phyloP scores from a whole-genome alignment of 2,113 vertebrate species.

The Callipepla californica region DNA sequence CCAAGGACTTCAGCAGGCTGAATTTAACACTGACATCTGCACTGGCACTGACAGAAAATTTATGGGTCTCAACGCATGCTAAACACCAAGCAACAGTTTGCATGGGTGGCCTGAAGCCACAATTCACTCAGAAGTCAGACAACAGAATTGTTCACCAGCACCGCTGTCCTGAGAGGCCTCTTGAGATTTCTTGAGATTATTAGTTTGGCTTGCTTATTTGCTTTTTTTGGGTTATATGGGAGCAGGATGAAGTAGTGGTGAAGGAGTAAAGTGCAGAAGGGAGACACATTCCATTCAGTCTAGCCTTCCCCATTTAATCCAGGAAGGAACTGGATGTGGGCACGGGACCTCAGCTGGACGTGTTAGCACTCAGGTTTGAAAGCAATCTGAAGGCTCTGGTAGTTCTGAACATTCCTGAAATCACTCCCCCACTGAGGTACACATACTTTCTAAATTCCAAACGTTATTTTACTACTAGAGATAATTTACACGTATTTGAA shows the following conservation, averaged over 20 bases:
- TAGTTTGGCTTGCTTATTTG: background rate
- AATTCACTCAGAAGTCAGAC: background rate
- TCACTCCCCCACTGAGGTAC: background rate
- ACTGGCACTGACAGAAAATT: background rate
- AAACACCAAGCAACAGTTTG: accelerated
- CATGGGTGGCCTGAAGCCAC: background rate
- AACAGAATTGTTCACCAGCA: background rate
- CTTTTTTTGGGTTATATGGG: accelerated
- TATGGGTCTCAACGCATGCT: accelerated
- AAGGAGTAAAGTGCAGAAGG: background rate
- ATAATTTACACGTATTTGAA: background rate
- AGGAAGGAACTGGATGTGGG: background rate
- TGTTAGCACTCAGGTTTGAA: background rate
- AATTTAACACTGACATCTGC: background rate
- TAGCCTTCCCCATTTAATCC: background rate
- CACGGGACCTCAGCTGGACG: background rate
- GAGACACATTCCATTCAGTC: background rate
- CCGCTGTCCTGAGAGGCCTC: background rate
- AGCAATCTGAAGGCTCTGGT: background rate
- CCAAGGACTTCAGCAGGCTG: background rate
- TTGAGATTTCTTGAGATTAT: background rate
- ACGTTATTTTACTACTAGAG: background rate
- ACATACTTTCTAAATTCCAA: background rate
- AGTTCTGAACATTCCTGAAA: background rate
- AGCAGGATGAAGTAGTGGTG: background rate